Conservation (phyloP, 2,113 vertebrate genomes). For the Formicarius rufipectus region DNA sequence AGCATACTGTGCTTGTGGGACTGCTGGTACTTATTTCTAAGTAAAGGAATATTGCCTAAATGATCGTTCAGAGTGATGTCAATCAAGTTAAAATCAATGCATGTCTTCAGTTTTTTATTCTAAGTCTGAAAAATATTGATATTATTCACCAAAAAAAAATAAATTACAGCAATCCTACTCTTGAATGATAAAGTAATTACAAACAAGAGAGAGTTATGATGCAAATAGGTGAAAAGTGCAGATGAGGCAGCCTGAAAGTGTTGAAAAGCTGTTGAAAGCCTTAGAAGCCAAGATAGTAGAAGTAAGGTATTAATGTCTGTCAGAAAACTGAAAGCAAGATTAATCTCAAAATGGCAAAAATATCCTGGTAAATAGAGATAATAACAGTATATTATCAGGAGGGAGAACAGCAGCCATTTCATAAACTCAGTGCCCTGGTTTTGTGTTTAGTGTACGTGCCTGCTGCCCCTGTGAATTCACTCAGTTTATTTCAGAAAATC, state of each 20-base stretch:
- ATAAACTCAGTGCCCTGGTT: neutral
- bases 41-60: neutral
- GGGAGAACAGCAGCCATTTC: neutral
- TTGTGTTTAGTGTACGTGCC: neutral
- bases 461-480: neutral
- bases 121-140: neutral
- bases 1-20: neutral
- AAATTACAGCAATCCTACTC: neutral
- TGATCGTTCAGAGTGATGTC: neutral
- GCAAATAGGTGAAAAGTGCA: neutral
- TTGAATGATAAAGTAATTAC: neutral
- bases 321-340: neutral
- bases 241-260: neutral
- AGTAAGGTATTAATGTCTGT: neutral
- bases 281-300: neutral
- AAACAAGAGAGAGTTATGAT: neutral
- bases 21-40: neutral
- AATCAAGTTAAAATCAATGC: neutral
- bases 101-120: neutral
- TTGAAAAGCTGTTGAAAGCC: neutral
- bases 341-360: slow-evolving; percentile 7
- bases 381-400: neutral
- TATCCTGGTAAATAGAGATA: neutral
- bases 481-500: neutral
- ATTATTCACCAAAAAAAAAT: neutral